Evolutionary conservation across 2,888 invertebrate species (phyloP).

Genomic region (Orthosia incerta): DNA sequence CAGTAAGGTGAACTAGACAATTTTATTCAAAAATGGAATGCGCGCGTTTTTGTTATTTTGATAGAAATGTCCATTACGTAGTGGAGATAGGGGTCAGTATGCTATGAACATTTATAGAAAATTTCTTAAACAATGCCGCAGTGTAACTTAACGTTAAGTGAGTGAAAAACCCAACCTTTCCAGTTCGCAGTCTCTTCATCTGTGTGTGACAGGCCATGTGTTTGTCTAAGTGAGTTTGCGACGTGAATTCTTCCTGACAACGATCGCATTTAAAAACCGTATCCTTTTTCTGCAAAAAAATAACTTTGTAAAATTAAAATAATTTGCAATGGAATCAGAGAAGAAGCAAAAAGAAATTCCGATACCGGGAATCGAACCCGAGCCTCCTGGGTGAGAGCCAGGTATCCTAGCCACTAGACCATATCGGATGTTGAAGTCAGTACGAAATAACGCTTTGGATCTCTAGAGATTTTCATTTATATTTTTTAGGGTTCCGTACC

Average conservation of each 20-base stretch:
- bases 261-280: conserved; percentile 61
- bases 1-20: too few relatives aligned
- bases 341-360: conserved; percentile 75
- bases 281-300: conserved; percentile 36
- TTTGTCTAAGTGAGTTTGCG: conserved; percentile 56
- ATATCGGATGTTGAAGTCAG: conserved; percentile 73
- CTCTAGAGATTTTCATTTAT: not conserved
- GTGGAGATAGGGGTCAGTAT: too few relatives aligned
- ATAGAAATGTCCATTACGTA: too few relatives aligned
- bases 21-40: too few relatives aligned
- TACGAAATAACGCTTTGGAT: not conserved
- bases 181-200: conserved; percentile 18
- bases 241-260: conserved; percentile 69
- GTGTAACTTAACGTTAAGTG: too few relatives aligned
- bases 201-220: conserved; percentile 69
- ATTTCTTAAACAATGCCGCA: too few relatives aligned
- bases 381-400: conserved; percentile 93
- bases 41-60: too few relatives aligned
- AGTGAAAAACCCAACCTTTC: conserved; percentile 57
- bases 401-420: conserved; percentile 94
- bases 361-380: conserved; percentile 92
- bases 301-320: not conserved
- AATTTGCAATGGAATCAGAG: not conserved
- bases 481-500: too few relatives aligned
- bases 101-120: too few relatives aligned